Evolutionary conservation across 2,888 invertebrate genomes (phyloP), one percentile per base, ranked within the genome.

Genomic region (Venusia cambrica): DNA sequence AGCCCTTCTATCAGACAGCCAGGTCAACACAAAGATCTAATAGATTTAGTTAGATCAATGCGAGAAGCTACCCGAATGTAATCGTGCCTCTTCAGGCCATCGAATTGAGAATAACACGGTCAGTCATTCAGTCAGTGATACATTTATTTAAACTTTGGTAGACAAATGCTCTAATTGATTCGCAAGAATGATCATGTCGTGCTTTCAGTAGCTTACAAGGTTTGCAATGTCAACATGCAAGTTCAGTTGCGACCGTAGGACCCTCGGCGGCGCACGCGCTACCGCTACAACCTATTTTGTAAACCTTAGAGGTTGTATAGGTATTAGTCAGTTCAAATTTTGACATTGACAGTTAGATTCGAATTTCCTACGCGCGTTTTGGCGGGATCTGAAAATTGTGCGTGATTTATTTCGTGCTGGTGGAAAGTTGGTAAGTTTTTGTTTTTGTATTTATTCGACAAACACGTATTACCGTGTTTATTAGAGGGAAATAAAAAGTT

Each of bases 131-230:
- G n/a, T n/a, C n/a, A n/a, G n/a, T n/a, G n/a, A n/a, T n/a, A n/a
- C n/a, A n/a, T n/a, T n/a, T n/a, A n/a, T n/a, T n/a, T n/a, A n/a
- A n/a, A n/a, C n/a, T n/a, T n/a, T n/a, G n/a, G n/a, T n/a, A n/a
- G n/a, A n/a, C n/a, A 45, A 31, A 18, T 42, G 47, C 37, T 51
- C 46, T 50, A 48, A 54, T 54, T 54, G 47, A 40, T 40, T 43
- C 36, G 29, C 16, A 45, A 40, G 39, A 41, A 40, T 44, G 40
- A 36, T 64, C 67, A 64, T 68, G 63, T 56, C 64, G 63, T 64
- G 69, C 74, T 76, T 76, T 74, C 76, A 74, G 73, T 66, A 81
- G 75, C 72, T 72, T 80, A 78, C 79, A 75, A 78, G 83, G 80
- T 65, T 74, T 54, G 64, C 50, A 52, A 51, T 58, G 57, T 57